Evolutionary conservation across 2,888 invertebrate species (phyloP).

Genomic region (Diogma glabrata): DNA sequence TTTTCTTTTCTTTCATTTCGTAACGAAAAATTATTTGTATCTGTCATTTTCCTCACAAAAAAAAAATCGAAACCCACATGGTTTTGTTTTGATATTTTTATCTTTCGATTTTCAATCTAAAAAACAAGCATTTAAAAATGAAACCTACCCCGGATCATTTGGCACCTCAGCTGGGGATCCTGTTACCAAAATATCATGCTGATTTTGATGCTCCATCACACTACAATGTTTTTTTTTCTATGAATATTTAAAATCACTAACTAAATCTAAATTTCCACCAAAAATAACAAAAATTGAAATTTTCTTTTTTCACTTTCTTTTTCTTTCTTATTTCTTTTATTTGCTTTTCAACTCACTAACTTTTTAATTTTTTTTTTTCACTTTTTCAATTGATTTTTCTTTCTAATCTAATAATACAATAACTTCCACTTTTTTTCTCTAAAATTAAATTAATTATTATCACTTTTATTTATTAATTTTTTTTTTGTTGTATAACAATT

Average conservation of each 20-base stretch:
- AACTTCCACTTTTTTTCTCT: too few species aligned
- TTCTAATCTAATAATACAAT: too few species aligned
- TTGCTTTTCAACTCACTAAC: not conserved
- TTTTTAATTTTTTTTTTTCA: not conserved
- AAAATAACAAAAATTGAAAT: not conserved
- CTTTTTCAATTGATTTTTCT: not conserved
- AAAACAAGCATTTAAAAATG: too few species aligned
- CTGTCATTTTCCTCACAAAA: too few species aligned
- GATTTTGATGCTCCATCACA: conserved; percentile 28
- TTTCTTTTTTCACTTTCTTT: conserved; percentile 6
- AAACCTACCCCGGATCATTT: conserved; percentile 86
- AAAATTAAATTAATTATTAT: too few species aligned
- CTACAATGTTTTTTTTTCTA: not conserved
- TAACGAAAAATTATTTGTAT: too few species aligned
- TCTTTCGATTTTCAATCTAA: too few species aligned
- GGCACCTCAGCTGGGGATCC: conserved; percentile 82
- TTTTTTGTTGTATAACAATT: too few species aligned
- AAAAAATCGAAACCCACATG: too few species aligned
- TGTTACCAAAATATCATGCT: conserved; percentile 61
- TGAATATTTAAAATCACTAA: not conserved
- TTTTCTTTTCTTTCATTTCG: too few species aligned
- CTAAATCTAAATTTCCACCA: not conserved
- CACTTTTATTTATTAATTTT: too few species aligned
- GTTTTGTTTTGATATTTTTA: too few species aligned
- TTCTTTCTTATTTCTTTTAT: conserved; percentile 2